Conservation (phyloP, 2,888 invertebrate genomes). For the Syrista parreyssii region DNA sequence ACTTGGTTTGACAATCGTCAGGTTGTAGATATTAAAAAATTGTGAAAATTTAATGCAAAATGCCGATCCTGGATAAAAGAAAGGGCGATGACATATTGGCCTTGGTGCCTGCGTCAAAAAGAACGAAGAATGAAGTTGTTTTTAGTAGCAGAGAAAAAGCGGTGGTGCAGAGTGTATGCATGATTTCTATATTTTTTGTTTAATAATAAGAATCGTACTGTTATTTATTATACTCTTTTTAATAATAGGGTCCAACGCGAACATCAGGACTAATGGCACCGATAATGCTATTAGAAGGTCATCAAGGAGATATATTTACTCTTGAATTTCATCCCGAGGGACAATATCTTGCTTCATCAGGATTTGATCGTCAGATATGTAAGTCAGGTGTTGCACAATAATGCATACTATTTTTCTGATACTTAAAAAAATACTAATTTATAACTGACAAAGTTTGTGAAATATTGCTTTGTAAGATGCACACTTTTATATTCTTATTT, state of each 20-base stretch:
- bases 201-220: constrained; percentile 2
- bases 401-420: too few species aligned
- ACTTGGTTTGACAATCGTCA: not conserved
- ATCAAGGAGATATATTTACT: constrained; percentile 95
- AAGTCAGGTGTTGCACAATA: constrained; percentile 63
- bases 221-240: not conserved
- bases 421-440: not conserved
- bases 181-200: constrained; percentile 35
- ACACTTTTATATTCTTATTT: not conserved
- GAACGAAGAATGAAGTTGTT: constrained; percentile 79
- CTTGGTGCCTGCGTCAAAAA: constrained; percentile 71
- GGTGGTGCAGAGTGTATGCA: constrained; percentile 78
- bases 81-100: constrained; percentile 63
- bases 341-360: constrained; percentile 91
- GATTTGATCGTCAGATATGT: constrained; percentile 96
- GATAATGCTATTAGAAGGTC: constrained; percentile 96
- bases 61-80: constrained; percentile 62
- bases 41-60: constrained; percentile 25
- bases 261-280: constrained; percentile 92
- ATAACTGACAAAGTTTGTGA: not conserved
- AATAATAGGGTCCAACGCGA: constrained; percentile 74
- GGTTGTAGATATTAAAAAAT: not conserved
- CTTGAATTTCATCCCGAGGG: constrained; percentile 97
- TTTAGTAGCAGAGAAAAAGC: constrained; percentile 80
- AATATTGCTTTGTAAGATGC: not conserved